Conservation (phyloP, 2,113 vertebrate species). For the Electrona antarctica region DNA sequence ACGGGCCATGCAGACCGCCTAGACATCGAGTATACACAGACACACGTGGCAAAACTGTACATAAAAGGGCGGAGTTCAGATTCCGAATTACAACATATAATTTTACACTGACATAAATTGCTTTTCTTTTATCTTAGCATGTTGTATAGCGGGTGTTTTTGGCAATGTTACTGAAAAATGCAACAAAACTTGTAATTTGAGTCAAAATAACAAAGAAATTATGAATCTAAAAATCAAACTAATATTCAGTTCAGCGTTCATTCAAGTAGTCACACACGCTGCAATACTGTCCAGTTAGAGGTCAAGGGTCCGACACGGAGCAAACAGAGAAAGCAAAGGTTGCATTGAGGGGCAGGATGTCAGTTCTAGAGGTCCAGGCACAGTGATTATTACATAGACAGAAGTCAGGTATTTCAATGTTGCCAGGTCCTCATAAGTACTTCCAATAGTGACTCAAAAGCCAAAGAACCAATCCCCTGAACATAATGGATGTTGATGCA, state of each 20-base stretch:
- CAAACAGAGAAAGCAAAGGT: constrained; percentile 17
- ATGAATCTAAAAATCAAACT: constrained; percentile 1
- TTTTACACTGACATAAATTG: constrained; percentile 80
- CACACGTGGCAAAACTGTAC: constrained; percentile 54
- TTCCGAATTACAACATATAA: constrained; percentile 78
- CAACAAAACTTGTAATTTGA: constrained; percentile 30
- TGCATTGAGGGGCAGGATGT: constrained; percentile 41
- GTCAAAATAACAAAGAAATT: constrained; percentile 26
- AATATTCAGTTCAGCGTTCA: constrained; percentile 1
- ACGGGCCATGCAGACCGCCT: constrained; percentile 57
- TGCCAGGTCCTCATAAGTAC: constrained; percentile 34
- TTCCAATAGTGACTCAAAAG: constrained; percentile 69
- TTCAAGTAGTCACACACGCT: constrained; percentile 1
- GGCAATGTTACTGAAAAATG: constrained; percentile 48
- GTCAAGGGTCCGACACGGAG: constrained; percentile 27
- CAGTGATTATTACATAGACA: constrained; percentile 13
- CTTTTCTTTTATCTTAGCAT: constrained; percentile 80
- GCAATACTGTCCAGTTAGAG: constrained; percentile 11
- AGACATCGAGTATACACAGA: constrained; percentile 40
- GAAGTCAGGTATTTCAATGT: constrained; percentile 27
- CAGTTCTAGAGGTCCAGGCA: constrained; percentile 37
- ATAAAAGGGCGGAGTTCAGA: constrained; percentile 63
- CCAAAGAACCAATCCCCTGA: constrained; percentile 77
- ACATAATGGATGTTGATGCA: constrained; percentile 75
- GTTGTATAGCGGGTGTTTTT: constrained; percentile 77